Evolutionary conservation across 2,113 vertebrate genomes (phyloP), one percentile per base, ranked within the genome.

Genomic region (Osmerus eperlanus): DNA sequence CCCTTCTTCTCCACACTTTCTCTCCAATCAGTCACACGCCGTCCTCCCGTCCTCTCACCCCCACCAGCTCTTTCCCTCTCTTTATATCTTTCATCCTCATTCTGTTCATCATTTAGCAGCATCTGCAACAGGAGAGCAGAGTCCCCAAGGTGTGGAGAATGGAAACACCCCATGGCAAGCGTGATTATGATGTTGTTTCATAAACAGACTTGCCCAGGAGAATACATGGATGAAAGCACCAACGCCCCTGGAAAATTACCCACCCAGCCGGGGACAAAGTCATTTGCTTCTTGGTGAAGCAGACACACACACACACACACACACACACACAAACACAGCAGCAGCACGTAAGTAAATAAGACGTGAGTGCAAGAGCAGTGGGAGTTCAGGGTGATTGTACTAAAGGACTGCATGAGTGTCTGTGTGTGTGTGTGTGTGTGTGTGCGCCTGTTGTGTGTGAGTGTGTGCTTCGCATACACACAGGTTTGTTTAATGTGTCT

Each of bases 171-270:
- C 77, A 75, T 29, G 3, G 62, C 68, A 79, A 80, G 79, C 65
- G 15, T 78, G 69, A 84, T 89, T 86, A 86, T 36, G 66, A 82
- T 79, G 85, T 89, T 81, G 82, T 68, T 85, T 87, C 77, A 83
- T 59, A 79, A 87, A 72, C 77, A 53, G 0, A 59, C 68, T 19
- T 65, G 41, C 72, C 64, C 3, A 53, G 77, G 81, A 82, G 85
- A 80, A 67, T 64, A 47, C 80, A 74, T 51, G 77, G 81, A 86
- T 85, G 81, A 85, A 85, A 84, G 83, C 75, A 68, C 67, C 67
- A 47, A 79, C 67, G 72, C 80, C 70, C 70, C 69, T 56, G 74
- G 70, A 84, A 84, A 87, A 87, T 83, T 69, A 84, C 65, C 77
- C 74, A 68, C 68, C 74, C 77, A 66, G 65, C 65, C 52, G 9